Evolutionary conservation across 2,113 vertebrate genomes (phyloP).

Genomic region (Eidolon helvum): DNA sequence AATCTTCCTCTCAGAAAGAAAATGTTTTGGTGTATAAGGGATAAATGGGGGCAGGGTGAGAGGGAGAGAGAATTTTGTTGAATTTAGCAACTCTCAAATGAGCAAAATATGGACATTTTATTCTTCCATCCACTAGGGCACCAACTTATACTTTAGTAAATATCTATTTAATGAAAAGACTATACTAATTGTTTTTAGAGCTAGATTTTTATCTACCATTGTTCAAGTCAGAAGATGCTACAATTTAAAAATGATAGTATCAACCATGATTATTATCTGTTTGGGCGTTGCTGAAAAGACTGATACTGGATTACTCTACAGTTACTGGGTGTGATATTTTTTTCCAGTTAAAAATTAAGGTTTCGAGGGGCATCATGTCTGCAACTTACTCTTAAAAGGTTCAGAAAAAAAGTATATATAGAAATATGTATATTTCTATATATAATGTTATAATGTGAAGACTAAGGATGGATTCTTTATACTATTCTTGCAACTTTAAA

Average conservation of each 20-base stretch:
- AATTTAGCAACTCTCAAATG: background rate
- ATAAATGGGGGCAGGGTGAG: background rate
- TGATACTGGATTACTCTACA: conserved; percentile 47
- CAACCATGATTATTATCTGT: conserved; percentile 31
- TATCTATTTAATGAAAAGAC: conserved; percentile 2
- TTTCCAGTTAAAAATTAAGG: conserved; percentile 31
- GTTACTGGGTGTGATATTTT: background rate
- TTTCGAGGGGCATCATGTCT: conserved; percentile 37
- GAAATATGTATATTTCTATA: background rate
- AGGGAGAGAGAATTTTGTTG: background rate
- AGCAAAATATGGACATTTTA: background rate
- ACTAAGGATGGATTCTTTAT: background rate
- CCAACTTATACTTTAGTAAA: background rate
- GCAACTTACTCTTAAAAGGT: background rate
- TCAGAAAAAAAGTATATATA: background rate
- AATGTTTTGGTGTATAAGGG: background rate
- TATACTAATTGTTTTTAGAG: conserved; percentile 43
- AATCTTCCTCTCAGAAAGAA: conserved; percentile 18
- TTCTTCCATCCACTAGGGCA: background rate
- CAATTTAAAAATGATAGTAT: conserved; percentile 45
- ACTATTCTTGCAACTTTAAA: background rate
- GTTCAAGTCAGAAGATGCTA: conserved; percentile 59
- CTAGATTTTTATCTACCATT: conserved; percentile 65
- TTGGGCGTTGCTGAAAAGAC: conserved; percentile 70
- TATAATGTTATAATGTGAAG: background rate